These are phyloP conservation scores for Limosa lapponica DNA, from an alignment of 2,797 vertebrate genomes.

Conservation along the genomic window DNA sequence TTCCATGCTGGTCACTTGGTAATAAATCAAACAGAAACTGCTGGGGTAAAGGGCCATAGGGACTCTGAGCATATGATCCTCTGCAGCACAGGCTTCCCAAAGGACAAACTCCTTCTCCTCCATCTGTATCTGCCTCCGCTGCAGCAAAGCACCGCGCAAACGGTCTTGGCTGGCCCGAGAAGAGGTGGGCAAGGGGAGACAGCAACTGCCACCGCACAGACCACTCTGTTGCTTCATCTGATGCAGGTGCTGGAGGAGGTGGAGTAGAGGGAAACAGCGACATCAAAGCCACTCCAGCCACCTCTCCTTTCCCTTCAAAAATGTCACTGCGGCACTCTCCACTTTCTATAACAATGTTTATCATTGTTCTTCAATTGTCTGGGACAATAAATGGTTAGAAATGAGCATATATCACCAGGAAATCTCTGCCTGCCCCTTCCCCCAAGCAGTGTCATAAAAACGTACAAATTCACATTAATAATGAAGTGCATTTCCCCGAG, in stretches of 20 bases:
- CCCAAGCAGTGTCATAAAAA: conserved; percentile 70
- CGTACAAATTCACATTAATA: conserved; percentile 71
- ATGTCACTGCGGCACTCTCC: conserved; percentile 29
- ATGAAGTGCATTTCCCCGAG: conserved; percentile 69
- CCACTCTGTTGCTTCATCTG: neutral
- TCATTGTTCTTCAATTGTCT: conserved; percentile 67
- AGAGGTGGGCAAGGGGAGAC: neutral
- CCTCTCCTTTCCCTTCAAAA: conserved; percentile 42
- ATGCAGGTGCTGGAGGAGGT: neutral
- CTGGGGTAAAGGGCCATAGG: neutral
- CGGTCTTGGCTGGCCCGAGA: neutral
- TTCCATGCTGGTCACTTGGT: neutral
- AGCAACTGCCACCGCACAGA: neutral
- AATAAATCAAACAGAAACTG: neutral
- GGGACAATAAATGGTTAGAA: conserved; percentile 69
- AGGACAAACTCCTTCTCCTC: neutral
- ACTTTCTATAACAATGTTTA: conserved; percentile 60
- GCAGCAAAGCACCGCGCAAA: neutral
- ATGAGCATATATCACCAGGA: conserved; percentile 68
- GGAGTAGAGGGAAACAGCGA: neutral
- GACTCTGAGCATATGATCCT: neutral
- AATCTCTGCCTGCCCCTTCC: conserved; percentile 68
- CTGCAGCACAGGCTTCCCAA: neutral
- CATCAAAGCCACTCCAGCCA: conserved; percentile 14
- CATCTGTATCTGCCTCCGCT: neutral